These are phyloP conservation scores for Drosophila pectinifera DNA, from an alignment of 1,140 invertebrate species.

Conservation along the genomic window DNA sequence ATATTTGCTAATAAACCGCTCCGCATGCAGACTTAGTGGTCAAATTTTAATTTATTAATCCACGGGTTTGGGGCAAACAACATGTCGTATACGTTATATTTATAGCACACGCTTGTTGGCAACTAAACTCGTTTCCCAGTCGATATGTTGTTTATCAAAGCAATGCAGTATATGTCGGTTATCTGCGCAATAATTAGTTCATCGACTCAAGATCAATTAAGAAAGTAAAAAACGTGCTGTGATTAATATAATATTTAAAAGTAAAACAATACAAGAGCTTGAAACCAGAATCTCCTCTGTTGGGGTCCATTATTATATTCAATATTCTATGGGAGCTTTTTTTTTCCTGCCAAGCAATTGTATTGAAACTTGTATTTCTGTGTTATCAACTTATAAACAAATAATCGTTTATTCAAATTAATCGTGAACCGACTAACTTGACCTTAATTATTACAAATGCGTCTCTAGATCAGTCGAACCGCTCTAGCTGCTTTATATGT, in stretches of 20 bases:
- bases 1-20: conserved; percentile 29
- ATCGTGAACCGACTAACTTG: conserved; percentile 4
- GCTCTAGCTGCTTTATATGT: neutral
- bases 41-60: neutral
- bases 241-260: neutral
- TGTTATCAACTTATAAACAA: neutral
- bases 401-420: neutral
- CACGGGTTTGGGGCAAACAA: conserved; percentile 1
- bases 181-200: conserved; percentile 14
- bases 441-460: conserved; percentile 1
- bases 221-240: conserved; percentile 1
- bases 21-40: conserved; percentile 6
- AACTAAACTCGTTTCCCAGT: conserved; percentile 6
- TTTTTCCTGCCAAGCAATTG: neutral
- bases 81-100: conserved; percentile 43
- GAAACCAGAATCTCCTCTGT: no score
- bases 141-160: conserved; percentile 1
- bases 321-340: no score
- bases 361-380: neutral
- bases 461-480: neutral
- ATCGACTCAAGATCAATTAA: neutral
- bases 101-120: conserved; percentile 12
- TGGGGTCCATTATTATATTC: no score
- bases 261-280: neutral
- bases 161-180: neutral